Evolutionary conservation across 2,113 vertebrate genomes (phyloP).

Genomic region (Dicrurus megarhynchus): DNA sequence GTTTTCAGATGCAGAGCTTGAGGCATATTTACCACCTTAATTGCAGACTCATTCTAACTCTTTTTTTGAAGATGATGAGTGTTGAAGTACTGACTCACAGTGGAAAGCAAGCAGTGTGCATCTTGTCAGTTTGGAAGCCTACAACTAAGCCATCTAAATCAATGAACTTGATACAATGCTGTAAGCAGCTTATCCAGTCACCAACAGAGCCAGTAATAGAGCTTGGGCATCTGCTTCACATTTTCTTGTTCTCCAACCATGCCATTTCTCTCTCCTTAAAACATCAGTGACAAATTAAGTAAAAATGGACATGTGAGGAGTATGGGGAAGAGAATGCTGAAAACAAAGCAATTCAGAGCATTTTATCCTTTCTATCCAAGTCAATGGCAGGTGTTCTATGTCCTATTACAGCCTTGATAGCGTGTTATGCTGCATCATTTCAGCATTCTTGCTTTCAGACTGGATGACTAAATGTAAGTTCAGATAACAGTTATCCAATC

Average conservation of each 20-base stretch:
- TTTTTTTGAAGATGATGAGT: not conserved
- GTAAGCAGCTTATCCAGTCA: not conserved
- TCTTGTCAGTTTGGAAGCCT: slow-evolving; percentile 13
- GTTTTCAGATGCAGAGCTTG: not conserved
- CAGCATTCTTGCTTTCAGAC: not conserved
- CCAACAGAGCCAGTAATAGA: not conserved
- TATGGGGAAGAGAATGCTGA: not conserved
- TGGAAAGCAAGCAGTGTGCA: not conserved
- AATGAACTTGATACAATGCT: not conserved
- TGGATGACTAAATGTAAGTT: slow-evolving; percentile 7
- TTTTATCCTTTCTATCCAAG: slow-evolving; percentile 22
- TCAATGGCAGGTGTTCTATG: slow-evolving; percentile 57
- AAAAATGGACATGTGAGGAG: not conserved
- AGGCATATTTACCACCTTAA: not conserved
- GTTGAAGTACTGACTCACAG: slow-evolving; percentile 7
- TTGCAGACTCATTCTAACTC: not conserved
- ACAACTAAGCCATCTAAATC: slow-evolving; percentile 10
- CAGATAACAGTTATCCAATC: not conserved
- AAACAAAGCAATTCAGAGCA: slow-evolving; percentile 55
- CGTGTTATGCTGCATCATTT: slow-evolving; percentile 6
- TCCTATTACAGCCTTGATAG: slow-evolving; percentile 23
- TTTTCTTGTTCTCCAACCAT: slow-evolving; percentile 15
- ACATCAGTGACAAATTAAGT: slow-evolving; percentile 12
- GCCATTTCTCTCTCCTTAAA: slow-evolving; percentile 9
- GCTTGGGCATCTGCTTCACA: not conserved